Evolutionary conservation across 2,797 vertebrate genomes (phyloP).

Genomic region (Rhinoraja longicauda): DNA sequence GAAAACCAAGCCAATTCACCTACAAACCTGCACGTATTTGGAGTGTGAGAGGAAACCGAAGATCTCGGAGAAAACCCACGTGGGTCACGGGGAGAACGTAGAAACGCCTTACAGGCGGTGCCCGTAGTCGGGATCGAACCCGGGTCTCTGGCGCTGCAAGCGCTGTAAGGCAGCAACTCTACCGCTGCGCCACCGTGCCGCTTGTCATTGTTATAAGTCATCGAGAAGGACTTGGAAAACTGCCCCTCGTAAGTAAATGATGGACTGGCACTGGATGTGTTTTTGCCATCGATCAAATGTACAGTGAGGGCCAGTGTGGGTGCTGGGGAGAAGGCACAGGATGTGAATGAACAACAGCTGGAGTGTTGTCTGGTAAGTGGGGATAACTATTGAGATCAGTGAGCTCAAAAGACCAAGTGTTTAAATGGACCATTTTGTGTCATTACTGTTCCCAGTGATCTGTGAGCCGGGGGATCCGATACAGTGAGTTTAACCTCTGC

Average conservation of each 20-base stretch:
- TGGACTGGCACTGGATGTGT: background rate
- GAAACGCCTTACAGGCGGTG: too few species aligned
- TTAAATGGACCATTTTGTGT: slow-evolving; percentile 10
- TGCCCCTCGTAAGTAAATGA: slow-evolving; percentile 7
- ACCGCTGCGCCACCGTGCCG: too few species aligned
- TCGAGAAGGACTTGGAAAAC: slow-evolving; percentile 11
- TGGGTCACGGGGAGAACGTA: too few species aligned
- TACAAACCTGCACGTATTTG: too few species aligned
- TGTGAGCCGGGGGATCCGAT: background rate
- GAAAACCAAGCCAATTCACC: too few species aligned
- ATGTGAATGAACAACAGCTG: background rate
- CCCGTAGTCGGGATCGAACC: too few species aligned
- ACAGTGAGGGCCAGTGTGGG: background rate
- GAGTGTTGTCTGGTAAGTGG: background rate
- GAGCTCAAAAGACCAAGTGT: background rate
- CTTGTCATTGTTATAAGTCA: background rate
- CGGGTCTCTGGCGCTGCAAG: too few species aligned
- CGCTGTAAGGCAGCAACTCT: too few species aligned
- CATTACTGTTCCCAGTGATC: background rate
- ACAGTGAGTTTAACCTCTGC: background rate
- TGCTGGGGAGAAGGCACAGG: background rate
- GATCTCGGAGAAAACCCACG: too few species aligned
- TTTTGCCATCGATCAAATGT: slow-evolving; percentile 9
- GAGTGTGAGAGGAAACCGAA: too few species aligned
- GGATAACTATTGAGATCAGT: background rate